Base-by-base conservation (phyloP, 2,888 invertebrate genomes). In the Synanthedon myopaeformis region DNA sequence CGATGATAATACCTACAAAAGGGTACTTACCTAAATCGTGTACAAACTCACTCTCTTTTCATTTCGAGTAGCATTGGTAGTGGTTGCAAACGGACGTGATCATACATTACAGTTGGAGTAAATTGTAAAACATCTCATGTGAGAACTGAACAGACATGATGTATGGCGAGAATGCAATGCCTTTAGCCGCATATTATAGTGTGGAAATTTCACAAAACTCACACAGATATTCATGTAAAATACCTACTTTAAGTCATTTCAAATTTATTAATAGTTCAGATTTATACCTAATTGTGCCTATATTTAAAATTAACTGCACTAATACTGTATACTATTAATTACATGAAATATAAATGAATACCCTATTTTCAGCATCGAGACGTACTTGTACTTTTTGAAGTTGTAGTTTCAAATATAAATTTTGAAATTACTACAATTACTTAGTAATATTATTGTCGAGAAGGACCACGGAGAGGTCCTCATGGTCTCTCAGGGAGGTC, bases 91-190 rank as follows among this genome's bases (percentile, higher is more conserved):
- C 51, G 51, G 28, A 49, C 49, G 23, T 28, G 45, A 52, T 51
- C 61, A 64, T 64, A 64, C 57, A 64, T 67, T 61, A 65, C 62
- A 58, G 52, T 56, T 51, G 55, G 58, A 64, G 64, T 69, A 69
- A 69, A 72, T 72, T 73, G 70, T 72, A 64, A 70, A 73, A 69
- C 65, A 70, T 69, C 63, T 71, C 70, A 67, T 66, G 69, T 68
- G 70, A 65, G 63, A 72, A 65, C 61, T 61, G 57, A 56, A 53
- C 48, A 55, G 69, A 61, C 67, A 59, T 72, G 72, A 72, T 68
- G 63, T 66, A 71, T 59, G 54, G 57, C 49, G 49, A 11, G 49
- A 49, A 49, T 63, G 60, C 59, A 49, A 49, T 63, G 60, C 59
- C 59, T 59, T 57, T n/a, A 41, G 51, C 51, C 57, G 52, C 56